phyloP scores from a whole-genome alignment of 2,888 invertebrate genomes.

The Sialis fuliginosa region DNA sequence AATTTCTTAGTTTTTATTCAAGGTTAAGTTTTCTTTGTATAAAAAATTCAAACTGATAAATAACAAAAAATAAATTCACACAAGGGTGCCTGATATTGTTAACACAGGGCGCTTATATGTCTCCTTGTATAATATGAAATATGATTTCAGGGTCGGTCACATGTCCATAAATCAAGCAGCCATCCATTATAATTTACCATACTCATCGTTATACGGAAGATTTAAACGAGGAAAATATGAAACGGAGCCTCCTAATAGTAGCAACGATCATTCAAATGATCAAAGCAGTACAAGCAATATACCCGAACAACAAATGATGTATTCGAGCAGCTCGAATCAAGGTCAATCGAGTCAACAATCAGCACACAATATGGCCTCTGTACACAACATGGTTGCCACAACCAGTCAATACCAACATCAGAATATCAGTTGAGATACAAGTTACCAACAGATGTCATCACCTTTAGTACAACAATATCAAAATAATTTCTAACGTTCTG shows the following conservation, averaged over 20 bases:
- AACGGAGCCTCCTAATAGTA: constrained; percentile 19
- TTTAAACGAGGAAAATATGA: constrained; percentile 79
- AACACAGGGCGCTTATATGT: too few species aligned
- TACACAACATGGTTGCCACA: not conserved
- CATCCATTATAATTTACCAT: constrained; percentile 79
- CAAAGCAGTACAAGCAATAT: not conserved
- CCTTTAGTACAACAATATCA: not conserved
- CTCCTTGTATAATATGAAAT: not conserved
- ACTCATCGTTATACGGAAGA: constrained; percentile 75
- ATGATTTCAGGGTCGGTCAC: constrained; percentile 52
- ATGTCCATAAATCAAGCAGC: constrained; percentile 91
- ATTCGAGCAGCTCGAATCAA: not conserved
- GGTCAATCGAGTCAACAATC: not conserved
- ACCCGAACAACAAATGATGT: not conserved
- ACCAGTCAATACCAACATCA: constrained; percentile 21
- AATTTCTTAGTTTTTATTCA: too few species aligned
- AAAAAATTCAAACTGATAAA: too few species aligned
- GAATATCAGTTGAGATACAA: constrained; percentile 21
- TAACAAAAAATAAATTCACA: too few species aligned
- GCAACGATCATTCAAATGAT: constrained; percentile 1
- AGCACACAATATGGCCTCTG: not conserved
- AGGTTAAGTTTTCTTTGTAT: too few species aligned
- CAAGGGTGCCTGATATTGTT: too few species aligned
- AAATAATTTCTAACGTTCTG: not conserved
- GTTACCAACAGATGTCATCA: not conserved